A percentile compares a stretch with the other conserved stretches of the same genome.
These are phyloP conservation scores for Taurulus bubalis DNA, from an alignment of 2,113 vertebrate genomes.

Conservation along the genomic window DNA sequence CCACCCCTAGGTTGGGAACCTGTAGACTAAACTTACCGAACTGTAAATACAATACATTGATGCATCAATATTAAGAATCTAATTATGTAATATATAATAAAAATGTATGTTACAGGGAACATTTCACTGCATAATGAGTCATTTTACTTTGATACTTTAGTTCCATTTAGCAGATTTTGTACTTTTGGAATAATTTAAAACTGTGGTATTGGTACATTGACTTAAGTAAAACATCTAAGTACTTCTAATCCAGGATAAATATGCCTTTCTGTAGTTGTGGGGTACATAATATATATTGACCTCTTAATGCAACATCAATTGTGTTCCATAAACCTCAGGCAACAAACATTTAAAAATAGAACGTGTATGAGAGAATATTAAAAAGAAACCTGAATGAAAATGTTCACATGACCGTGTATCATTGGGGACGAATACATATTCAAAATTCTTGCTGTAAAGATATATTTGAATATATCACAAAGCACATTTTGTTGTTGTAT, in stretches of 20 bases:
- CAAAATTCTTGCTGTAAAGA: neutral
- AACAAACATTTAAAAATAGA: no score
- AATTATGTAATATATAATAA: neutral
- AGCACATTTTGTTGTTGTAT: neutral
- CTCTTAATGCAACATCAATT: no score
- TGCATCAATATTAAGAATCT: neutral
- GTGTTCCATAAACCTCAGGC: no score
- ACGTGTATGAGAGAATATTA: no score
- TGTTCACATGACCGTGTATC: no score
- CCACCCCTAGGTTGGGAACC: neutral
- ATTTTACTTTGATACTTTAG: neutral
- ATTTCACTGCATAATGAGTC: neutral
- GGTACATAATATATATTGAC: no score
- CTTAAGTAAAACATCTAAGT: no score
- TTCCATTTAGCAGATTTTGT: neutral
- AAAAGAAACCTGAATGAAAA: no score
- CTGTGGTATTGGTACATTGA: no score
- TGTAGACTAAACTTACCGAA: neutral
- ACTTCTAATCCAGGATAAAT: no score
- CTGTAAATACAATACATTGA: neutral
- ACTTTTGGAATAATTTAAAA: neutral
- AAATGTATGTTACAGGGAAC: neutral
- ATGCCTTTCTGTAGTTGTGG: no score
- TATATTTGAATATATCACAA: no score
- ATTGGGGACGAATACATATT: neutral